Evolutionary conservation across 2,797 vertebrate genomes (phyloP), one percentile per base, ranked within the genome.

Genomic region (Cyprinodon diabolis): DNA sequence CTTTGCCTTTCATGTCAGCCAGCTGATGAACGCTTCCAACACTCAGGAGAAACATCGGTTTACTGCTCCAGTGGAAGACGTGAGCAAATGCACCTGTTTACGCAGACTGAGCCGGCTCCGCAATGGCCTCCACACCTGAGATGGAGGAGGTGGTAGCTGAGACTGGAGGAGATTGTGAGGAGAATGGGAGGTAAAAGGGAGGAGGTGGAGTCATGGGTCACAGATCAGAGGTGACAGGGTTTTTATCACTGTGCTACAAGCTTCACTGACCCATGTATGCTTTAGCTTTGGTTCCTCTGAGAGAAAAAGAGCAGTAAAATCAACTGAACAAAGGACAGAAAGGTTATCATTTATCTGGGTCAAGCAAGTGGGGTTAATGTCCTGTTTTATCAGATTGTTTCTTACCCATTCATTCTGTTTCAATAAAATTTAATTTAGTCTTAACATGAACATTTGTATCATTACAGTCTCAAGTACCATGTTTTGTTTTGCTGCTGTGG

Each of bases 181-280:
- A 13, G 65, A 71, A 62, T 49, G 23, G 72, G 79, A 75, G 80
- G 12, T 45, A 79, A 81, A 78, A 86, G 0, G 58, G 37, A 12
- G 82, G 77, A 65, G 81, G 81, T 37, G 77, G 76, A 79, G 91
- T 90, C 85, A 48, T 62, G 89, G 92, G 88, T 92, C 90, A 91
- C 83, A 90, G 93, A 93, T 95, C 93, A 91, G 88, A 93, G 87
- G 84, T 84, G 81, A 77, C 5, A 58, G 74, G 69, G 67, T 69
- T 91, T 86, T 93, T 91, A 92, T 94, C 88, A 83, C 88, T 56
- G 81, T 69, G 75, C 81, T 80, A 84, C 19, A 83, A 93, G 84
- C 90, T 85, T 76, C 65, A 68, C 84, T 84, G 92, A 94, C 90
- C 91, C 75, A 1, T 19, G 71, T 75, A 40, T 69, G 76, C 78